A percentile compares a stretch with the other conserved stretches of the same genome.
These are phyloP conservation scores for Alloplasta piceator DNA, from an alignment of 2,888 invertebrate species.

Conservation along the genomic window DNA sequence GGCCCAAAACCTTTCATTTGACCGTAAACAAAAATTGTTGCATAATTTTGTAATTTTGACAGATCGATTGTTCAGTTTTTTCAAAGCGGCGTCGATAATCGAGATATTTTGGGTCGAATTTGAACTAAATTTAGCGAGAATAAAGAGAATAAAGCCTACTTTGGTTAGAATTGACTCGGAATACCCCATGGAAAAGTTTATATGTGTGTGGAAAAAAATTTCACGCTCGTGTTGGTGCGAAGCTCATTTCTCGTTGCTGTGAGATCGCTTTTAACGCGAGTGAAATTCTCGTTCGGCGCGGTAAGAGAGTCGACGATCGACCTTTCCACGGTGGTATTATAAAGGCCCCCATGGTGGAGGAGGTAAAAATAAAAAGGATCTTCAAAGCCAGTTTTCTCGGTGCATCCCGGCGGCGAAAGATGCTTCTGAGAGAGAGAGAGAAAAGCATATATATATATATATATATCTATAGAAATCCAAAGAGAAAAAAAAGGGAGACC, in stretches of 20 bases:
- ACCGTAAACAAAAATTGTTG: too few species aligned
- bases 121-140: too few species aligned
- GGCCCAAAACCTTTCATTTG: too few species aligned
- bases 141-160: too few species aligned
- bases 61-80: too few species aligned
- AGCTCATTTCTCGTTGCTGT: conserved; percentile 45
- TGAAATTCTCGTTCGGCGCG: conserved; percentile 77
- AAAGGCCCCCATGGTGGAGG: conserved; percentile 33
- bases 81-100: too few species aligned
- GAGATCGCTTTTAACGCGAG: conserved; percentile 74
- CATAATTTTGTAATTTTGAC: too few species aligned
- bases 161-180: too few species aligned
- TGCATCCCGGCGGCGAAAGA: conserved; percentile 45
- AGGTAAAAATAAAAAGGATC: conserved; percentile 71
- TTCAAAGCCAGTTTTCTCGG: conserved; percentile 76
- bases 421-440: conserved; percentile 38
- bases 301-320: conserved; percentile 74
- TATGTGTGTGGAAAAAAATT: too few species aligned
- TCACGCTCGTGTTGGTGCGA: conserved; percentile 3
- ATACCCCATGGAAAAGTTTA: too few species aligned
- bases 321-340: conserved; percentile 74
- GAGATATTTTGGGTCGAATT: too few species aligned
- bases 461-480: conserved; percentile 8
- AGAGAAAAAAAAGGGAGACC: conserved; percentile 28
- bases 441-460: conserved; percentile 16